phyloP scores from a whole-genome alignment of 2,113 vertebrate species.

The Struthidea cinerea region DNA sequence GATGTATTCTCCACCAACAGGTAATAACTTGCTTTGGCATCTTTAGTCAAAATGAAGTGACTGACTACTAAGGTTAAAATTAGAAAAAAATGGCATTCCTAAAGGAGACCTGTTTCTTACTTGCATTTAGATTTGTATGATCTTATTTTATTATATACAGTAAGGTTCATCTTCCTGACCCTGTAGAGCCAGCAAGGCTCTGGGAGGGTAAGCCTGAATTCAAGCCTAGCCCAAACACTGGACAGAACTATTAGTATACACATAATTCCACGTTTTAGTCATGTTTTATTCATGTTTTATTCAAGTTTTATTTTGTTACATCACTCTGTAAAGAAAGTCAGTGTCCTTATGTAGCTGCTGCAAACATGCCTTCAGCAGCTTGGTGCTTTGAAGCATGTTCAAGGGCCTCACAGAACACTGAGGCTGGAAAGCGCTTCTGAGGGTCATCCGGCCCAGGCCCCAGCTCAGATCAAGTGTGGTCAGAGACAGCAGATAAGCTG shows the following conservation, averaged over 20 bases:
- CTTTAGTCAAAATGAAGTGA: background rate
- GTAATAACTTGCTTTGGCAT: constrained; percentile 62
- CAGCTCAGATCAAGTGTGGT: background rate
- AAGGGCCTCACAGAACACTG: background rate
- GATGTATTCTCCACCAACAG: constrained; percentile 67
- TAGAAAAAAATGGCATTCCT: background rate
- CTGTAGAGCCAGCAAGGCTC: background rate
- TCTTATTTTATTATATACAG: background rate
- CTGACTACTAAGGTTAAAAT: background rate
- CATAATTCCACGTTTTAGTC: background rate
- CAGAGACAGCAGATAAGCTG: background rate
- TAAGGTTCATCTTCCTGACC: background rate
- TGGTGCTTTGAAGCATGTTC: background rate
- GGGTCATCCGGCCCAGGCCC: background rate
- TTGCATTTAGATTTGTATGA: background rate
- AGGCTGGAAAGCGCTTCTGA: background rate
- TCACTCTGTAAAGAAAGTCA: background rate
- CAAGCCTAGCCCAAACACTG: background rate
- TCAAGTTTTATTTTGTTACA: background rate
- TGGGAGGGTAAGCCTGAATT: background rate
- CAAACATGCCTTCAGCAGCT: background rate
- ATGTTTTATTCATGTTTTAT: no score
- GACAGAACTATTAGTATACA: background rate
- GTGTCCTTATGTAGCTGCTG: background rate
- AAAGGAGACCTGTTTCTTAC: background rate